A percentile compares a stretch with the other conserved stretches of the same genome.
Evolutionary conservation across 2,113 vertebrate genomes (phyloP).

Genomic region (Recurvirostra avosetta): DNA sequence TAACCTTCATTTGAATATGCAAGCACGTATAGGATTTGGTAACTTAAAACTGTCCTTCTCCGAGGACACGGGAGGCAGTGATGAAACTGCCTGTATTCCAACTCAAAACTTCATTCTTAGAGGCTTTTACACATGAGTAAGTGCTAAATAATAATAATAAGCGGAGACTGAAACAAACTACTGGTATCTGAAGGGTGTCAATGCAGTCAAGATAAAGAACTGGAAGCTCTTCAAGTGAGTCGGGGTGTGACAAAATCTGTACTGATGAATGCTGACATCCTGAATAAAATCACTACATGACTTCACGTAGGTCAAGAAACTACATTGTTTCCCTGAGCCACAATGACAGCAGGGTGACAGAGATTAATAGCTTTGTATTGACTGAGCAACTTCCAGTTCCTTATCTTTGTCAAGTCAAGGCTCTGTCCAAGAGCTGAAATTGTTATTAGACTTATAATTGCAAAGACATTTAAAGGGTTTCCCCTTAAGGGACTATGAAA

Average conservation of each 20-base stretch:
- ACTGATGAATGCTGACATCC: conserved; percentile 82
- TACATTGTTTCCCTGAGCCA: conserved; percentile 81
- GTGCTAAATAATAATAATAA: conserved; percentile 77
- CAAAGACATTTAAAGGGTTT: conserved; percentile 98
- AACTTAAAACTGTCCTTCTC: conserved; percentile 48
- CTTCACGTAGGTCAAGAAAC: conserved; percentile 83
- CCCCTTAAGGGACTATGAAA: conserved; percentile 93
- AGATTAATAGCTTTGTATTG: conserved; percentile 99
- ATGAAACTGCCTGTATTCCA: conserved; percentile 32
- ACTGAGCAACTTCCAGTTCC: conserved; percentile 96
- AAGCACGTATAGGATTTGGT: conserved; percentile 41
- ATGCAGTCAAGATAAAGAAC: conserved; percentile 71
- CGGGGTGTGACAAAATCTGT: conserved; percentile 76
- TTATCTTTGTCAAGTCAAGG: conserved; percentile 93
- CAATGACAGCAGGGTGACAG: conserved; percentile 90
- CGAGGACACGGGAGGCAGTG: conserved; percentile 10
- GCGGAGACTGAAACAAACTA: conserved; percentile 55
- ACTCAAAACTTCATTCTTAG: conserved; percentile 53
- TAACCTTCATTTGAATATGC: conserved; percentile 72
- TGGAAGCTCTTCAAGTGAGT: conserved; percentile 71
- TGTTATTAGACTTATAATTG: conserved; percentile 99
- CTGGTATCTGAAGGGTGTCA: conserved; percentile 71
- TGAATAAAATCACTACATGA: conserved; percentile 83
- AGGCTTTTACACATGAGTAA: conserved; percentile 66
- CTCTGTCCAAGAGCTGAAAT: conserved; percentile 86